These are phyloP conservation scores for Oceanodroma tethys DNA, from an alignment of 2,113 vertebrate genomes.

Conservation along the genomic window DNA sequence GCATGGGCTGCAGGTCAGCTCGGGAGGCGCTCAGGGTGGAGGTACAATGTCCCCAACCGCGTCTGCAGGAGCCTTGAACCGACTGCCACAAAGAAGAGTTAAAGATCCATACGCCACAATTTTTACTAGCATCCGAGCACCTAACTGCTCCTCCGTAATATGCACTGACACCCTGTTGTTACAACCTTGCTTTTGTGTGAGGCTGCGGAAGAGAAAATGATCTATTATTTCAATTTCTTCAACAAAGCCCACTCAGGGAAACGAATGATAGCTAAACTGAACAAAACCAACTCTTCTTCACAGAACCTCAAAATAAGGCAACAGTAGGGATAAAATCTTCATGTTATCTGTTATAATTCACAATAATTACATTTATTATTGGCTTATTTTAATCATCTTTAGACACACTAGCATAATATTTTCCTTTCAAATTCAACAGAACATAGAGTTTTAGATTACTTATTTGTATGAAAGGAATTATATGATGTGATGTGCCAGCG, in stretches of 20 bases:
- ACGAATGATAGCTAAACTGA: neutral
- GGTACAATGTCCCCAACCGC: neutral
- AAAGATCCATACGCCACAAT: accelerated
- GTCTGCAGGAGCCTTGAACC: neutral
- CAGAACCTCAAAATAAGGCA: neutral
- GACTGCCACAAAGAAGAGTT: neutral
- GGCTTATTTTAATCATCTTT: neutral
- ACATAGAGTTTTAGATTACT: neutral
- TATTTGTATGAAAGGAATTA: slow-evolving; percentile 14
- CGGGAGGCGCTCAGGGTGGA: neutral
- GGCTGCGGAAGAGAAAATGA: neutral
- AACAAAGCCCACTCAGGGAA: neutral
- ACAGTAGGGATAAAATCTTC: neutral
- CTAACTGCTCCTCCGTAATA: neutral
- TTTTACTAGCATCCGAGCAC: neutral
- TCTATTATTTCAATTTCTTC: neutral
- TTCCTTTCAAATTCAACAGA: neutral
- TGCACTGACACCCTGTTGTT: accelerated
- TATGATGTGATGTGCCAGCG: neutral
- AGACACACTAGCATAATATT: neutral
- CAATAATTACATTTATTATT: neutral
- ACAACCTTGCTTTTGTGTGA: neutral
- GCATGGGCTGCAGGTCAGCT: too few relatives aligned
- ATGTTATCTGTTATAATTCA: neutral
- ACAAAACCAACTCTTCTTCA: neutral